These are phyloP conservation scores for Olivierus martensii DNA, from an alignment of 1,140 invertebrate species.

Conservation along the genomic window DNA sequence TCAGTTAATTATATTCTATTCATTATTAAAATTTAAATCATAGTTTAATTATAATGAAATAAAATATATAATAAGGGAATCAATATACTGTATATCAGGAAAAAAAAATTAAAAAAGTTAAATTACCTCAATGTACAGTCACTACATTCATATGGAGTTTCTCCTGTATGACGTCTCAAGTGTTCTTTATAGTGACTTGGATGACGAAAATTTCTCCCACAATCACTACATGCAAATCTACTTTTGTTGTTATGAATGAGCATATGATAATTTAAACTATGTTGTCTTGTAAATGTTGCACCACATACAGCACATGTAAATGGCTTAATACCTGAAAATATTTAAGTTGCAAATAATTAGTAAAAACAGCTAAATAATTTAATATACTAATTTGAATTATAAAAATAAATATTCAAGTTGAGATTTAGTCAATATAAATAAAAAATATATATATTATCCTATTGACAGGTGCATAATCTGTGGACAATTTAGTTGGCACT, in stretches of 20 bases:
- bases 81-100: no score
- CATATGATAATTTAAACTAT: conserved; percentile 52
- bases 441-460: neutral
- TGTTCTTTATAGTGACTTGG: conserved; percentile 53
- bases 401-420: neutral
- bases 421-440: neutral
- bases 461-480: no score
- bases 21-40: no score
- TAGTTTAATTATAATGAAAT: no score
- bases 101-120: no score
- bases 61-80: no score
- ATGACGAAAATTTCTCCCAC: conserved; percentile 48
- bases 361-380: neutral
- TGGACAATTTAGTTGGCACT: no score
- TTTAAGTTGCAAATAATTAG: conserved; percentile 10
- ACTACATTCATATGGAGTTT: conserved; percentile 47
- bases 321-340: conserved; percentile 43
- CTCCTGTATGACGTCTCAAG: conserved; percentile 46
- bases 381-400: neutral
- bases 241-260: conserved; percentile 50
- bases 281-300: conserved; percentile 47
- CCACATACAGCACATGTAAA: conserved; percentile 46
- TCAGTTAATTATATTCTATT: no score
- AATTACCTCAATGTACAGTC: conserved; percentile 33
- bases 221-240: conserved; percentile 46